Evolutionary conservation across 1,140 invertebrate species (phyloP).

Genomic region (Phymorhynchus buccinoides): DNA sequence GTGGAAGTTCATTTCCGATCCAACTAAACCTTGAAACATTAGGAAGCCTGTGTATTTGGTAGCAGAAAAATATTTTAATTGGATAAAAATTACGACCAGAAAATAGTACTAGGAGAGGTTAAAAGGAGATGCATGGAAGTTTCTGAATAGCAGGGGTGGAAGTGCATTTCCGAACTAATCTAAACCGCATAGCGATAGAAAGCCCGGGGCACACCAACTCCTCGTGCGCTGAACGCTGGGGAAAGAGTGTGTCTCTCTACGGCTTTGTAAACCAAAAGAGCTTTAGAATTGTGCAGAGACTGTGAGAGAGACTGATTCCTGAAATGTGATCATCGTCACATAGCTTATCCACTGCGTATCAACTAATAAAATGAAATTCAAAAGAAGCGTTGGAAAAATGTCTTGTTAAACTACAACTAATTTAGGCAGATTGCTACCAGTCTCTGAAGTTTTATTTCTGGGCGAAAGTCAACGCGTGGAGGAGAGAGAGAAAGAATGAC

Average conservation of each 20-base stretch:
- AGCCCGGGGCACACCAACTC: constrained; percentile 46
- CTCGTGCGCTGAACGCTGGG: constrained; percentile 40
- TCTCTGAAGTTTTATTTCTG: background rate
- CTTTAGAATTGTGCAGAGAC: no score
- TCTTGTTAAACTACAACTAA: no score
- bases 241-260: constrained; percentile 29
- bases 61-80: background rate
- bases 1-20: background rate
- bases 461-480: background rate
- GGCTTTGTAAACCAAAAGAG: background rate
- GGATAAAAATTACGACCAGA: no score
- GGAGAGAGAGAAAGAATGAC: background rate
- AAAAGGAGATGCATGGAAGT: background rate
- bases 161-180: no score
- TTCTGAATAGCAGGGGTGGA: no score
- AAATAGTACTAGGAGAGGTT: no score
- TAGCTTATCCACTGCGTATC: background rate
- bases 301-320: background rate
- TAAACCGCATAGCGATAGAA: no score
- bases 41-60: no score
- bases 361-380: no score
- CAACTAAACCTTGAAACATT: no score
- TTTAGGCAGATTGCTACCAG: background rate
- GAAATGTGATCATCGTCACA: no score
- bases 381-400: no score